phyloP scores from a whole-genome alignment of 2,797 vertebrate genomes.

The Poecilia gillii region DNA sequence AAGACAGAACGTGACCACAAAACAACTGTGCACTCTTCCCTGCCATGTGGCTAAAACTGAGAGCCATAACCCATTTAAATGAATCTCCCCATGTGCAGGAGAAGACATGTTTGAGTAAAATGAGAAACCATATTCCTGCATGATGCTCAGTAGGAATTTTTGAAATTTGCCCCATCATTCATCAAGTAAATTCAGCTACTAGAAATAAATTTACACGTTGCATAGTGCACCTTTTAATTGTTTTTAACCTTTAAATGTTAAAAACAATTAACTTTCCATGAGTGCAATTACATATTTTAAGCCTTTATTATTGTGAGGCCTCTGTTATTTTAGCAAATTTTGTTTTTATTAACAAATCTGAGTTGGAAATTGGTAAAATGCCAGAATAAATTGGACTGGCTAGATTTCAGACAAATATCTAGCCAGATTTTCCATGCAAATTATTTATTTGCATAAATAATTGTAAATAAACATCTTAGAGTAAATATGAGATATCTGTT shows the following conservation, averaged over 20 bases:
- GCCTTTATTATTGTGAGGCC: slow-evolving; percentile 66
- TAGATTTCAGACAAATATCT: slow-evolving; percentile 24
- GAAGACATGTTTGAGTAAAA: slow-evolving; percentile 23
- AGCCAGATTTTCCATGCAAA: too few relatives aligned
- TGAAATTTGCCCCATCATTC: slow-evolving; percentile 23
- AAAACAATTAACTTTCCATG: slow-evolving; percentile 63
- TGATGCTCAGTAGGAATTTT: slow-evolving; percentile 6
- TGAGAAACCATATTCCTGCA: slow-evolving; percentile 16
- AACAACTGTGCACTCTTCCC: slow-evolving; percentile 37
- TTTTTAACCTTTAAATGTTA: slow-evolving; percentile 26
- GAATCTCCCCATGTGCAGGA: slow-evolving; percentile 16
- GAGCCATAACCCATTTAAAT: slow-evolving; percentile 40
- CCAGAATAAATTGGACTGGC: slow-evolving; percentile 57
- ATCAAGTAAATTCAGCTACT: slow-evolving; percentile 15
- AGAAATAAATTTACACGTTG: not conserved
- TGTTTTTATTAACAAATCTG: slow-evolving; percentile 66
- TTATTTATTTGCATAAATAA: slow-evolving; percentile 50
- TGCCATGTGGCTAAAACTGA: slow-evolving; percentile 26
- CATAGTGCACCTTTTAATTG: too few relatives aligned
- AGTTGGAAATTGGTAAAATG: slow-evolving; percentile 65
- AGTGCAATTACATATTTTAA: slow-evolving; percentile 66
- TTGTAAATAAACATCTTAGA: slow-evolving; percentile 57
- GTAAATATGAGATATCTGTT: slow-evolving; percentile 72
- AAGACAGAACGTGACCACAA: slow-evolving; percentile 62
- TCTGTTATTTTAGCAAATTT: slow-evolving; percentile 63